Evolutionary conservation across 2,797 vertebrate genomes (phyloP).

Genomic region (Siniperca undulata): DNA sequence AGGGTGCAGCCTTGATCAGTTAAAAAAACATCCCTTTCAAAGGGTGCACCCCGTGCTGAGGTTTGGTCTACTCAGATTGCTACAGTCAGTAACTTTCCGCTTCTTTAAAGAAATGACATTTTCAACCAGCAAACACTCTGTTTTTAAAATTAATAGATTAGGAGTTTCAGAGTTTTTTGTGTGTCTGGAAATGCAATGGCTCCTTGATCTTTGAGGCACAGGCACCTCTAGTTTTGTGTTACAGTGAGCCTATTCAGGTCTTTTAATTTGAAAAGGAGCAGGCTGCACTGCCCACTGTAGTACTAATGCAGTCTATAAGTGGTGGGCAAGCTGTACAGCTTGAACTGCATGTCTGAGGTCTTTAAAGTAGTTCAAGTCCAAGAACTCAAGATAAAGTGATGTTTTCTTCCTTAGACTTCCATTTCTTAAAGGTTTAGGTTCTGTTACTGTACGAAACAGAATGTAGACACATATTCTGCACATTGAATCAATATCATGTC

Average conservation of each 20-base stretch:
- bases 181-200: conserved; percentile 19
- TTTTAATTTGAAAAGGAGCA: conserved; percentile 37
- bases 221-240: conserved; percentile 20
- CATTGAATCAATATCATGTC: neutral
- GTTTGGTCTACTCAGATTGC: conserved; percentile 1
- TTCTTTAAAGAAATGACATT: conserved; percentile 2
- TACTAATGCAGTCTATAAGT: conserved; percentile 12
- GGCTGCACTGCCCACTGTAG: conserved; percentile 1
- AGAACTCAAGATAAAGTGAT: neutral
- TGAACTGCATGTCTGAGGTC: neutral
- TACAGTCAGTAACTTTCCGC: neutral
- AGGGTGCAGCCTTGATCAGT: neutral
- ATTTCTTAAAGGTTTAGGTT: neutral
- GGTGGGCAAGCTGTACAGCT: neutral
- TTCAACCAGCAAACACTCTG: neutral
- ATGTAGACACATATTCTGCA: neutral
- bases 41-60: conserved; percentile 3
- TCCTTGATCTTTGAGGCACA: conserved; percentile 4
- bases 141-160: conserved; percentile 28
- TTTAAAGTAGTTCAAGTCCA: neutral
- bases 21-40: conserved; percentile 6
- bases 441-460: neutral
- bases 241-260: conserved; percentile 20
- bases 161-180: conserved; percentile 4
- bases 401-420: neutral